Percentiles rank a stretch among this genome's conserved stretches.
These are phyloP conservation scores for Falco naumanni DNA, from an alignment of 2,797 vertebrate genomes.

Conservation along the genomic window DNA sequence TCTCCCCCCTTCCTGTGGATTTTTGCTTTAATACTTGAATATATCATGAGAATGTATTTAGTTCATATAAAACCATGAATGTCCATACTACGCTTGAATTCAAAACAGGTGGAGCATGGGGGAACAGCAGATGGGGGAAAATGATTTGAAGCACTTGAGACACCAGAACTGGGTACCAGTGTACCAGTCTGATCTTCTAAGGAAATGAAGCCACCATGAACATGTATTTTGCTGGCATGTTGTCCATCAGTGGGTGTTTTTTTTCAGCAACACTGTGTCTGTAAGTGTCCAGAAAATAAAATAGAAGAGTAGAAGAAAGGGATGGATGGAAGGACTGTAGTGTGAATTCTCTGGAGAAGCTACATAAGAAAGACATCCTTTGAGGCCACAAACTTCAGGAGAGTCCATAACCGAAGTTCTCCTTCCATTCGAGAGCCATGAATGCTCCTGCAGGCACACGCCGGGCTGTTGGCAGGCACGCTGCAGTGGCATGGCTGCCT, in stretches of 20 bases:
- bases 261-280: not conserved
- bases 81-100: not conserved
- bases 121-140: not conserved
- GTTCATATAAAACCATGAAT: not conserved
- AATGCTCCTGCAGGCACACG: not conserved
- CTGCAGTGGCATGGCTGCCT: too few species aligned
- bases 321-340: not conserved
- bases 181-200: not conserved
- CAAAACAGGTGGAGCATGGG: not conserved
- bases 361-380: not conserved
- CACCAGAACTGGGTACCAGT: not conserved
- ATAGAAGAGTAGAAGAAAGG: not conserved
- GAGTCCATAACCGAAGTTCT: rapidly evolving
- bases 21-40: not conserved
- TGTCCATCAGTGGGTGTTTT: not conserved
- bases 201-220: not conserved
- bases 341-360: not conserved
- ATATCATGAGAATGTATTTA: not conserved
- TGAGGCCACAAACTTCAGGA: not conserved
- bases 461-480: too few species aligned
- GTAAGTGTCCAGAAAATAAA: not conserved
- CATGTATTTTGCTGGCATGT: not conserved
- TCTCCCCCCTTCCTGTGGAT: rapidly evolving
- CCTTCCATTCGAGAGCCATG: not conserved
- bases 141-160: not conserved